phyloP scores from a whole-genome alignment of 2,113 vertebrate genomes.

The Coracopsis vasa region DNA sequence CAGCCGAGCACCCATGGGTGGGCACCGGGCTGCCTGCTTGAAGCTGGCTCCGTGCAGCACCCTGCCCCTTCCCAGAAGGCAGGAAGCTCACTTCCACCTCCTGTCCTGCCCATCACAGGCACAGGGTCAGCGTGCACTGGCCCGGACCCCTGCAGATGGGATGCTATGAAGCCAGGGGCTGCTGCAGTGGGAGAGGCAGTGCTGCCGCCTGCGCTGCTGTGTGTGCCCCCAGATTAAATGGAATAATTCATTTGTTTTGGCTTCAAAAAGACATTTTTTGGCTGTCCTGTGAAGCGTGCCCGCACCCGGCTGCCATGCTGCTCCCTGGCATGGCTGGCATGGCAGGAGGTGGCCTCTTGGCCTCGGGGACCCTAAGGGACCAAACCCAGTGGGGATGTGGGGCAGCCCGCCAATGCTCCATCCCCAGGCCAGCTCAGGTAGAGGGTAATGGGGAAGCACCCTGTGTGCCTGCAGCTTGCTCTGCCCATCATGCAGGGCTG shows the following conservation, averaged over 20 bases:
- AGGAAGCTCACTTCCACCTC: background rate
- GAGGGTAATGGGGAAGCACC: background rate
- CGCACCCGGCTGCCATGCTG: accelerated
- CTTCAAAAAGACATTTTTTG: background rate
- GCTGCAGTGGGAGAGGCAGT: background rate
- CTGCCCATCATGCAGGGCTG: accelerated
- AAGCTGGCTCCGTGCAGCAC: background rate
- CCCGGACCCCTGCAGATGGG: accelerated
- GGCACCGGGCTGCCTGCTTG: background rate
- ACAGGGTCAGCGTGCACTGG: accelerated
- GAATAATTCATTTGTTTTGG: background rate
- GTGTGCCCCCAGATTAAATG: background rate
- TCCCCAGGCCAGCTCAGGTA: background rate
- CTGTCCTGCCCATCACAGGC: background rate
- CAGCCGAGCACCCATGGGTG: accelerated
- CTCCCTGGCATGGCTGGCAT: background rate
- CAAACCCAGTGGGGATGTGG: accelerated
- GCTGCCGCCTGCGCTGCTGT: accelerated
- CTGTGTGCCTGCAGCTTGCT: background rate
- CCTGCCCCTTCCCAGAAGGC: accelerated
- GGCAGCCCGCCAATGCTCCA: accelerated
- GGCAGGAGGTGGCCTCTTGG: background rate
- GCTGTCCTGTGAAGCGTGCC: background rate
- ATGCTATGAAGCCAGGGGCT: background rate
- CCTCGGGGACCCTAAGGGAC: accelerated